phyloP scores from a whole-genome alignment of 2,113 vertebrate species.

The Motacilla alba region DNA sequence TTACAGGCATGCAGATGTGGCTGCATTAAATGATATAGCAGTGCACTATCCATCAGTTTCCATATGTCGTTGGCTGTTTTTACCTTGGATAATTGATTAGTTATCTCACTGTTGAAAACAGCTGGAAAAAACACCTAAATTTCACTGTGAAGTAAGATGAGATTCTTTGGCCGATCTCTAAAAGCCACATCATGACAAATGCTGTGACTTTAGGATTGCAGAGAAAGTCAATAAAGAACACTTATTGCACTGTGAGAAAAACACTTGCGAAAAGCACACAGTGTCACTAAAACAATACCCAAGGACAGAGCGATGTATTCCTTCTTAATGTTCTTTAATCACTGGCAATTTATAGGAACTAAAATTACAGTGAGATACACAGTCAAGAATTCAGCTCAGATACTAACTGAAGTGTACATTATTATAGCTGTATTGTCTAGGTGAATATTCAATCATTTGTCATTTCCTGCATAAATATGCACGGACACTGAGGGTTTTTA shows the following conservation, averaged over 20 bases:
- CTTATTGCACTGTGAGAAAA: background rate
- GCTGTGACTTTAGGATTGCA: background rate
- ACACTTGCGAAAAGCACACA: background rate
- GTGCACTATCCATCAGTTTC: background rate
- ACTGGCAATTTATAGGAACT: background rate
- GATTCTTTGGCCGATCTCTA: background rate
- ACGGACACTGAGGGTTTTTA: background rate
- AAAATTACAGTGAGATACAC: background rate
- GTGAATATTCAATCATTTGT: background rate
- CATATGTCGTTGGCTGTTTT: background rate
- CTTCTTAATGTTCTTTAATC: background rate
- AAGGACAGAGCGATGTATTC: background rate
- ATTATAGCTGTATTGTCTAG: background rate
- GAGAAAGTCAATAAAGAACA: background rate
- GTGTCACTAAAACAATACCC: background rate
- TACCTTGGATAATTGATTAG: background rate
- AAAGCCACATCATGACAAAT: background rate
- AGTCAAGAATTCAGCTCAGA: background rate
- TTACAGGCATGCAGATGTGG: background rate
- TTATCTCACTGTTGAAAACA: background rate
- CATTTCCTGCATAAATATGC: background rate
- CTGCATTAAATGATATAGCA: background rate
- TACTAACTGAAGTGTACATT: background rate
- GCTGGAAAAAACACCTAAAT: background rate
- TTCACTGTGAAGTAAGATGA: background rate